Evolutionary conservation across 2,888 invertebrate genomes (phyloP).

Genomic region (Lypha dubia): DNA sequence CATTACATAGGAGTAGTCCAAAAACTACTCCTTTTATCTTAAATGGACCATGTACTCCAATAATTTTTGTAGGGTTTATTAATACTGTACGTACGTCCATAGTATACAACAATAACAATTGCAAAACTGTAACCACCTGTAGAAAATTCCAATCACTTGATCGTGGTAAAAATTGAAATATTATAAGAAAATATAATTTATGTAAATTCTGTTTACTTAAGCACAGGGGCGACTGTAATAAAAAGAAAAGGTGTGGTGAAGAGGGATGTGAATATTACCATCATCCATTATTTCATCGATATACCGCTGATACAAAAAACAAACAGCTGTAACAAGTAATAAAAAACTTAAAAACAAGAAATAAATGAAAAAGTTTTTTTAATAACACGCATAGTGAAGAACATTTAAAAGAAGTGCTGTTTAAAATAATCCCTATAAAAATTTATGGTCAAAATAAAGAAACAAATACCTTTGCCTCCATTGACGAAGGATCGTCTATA

Average conservation of each 20-base stretch:
- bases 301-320: no score
- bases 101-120: conserved; percentile 19
- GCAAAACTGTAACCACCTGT: conserved; percentile 12
- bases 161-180: conserved; percentile 17
- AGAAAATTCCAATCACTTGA: conserved; percentile 2
- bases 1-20: no score
- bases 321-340: no score
- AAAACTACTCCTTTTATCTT: no score
- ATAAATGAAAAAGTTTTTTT: not conserved
- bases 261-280: conserved; percentile 23
- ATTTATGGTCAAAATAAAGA: not conserved
- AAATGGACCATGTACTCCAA: no score
- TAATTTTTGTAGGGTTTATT: not conserved
- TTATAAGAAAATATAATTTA: conserved; percentile 26
- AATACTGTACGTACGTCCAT: conserved; percentile 1
- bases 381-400: not conserved
- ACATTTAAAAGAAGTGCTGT: not conserved
- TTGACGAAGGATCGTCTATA: not conserved
- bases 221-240: not conserved
- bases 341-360: no score
- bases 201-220: conserved; percentile 21
- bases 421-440: not conserved
- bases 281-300: no score
- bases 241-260: not conserved
- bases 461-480: not conserved